These are phyloP conservation scores for Rhagonycha lutea DNA, from an alignment of 2,888 invertebrate species.

Conservation along the genomic window DNA sequence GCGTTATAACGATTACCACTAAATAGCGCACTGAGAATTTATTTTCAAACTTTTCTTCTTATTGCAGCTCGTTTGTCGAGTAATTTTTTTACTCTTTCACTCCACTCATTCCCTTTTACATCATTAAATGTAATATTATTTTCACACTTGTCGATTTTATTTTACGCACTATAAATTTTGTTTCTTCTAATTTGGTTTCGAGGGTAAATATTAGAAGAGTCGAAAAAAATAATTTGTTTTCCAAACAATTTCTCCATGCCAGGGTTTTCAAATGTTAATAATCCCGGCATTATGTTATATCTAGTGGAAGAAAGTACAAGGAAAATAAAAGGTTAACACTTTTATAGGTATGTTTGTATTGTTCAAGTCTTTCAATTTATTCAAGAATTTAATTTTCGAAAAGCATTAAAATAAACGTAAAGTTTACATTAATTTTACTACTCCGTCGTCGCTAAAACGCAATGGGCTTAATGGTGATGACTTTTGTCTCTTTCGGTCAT, in stretches of 20 bases:
- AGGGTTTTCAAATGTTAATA: constrained; percentile 21
- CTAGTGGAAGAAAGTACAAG: constrained; percentile 16
- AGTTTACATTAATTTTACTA: neutral
- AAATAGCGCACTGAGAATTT: constrained; percentile 31
- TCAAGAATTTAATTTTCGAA: constrained; percentile 3
- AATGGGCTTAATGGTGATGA: neutral
- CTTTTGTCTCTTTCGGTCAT: neutral
- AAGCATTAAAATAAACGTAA: neutral
- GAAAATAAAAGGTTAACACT: constrained; percentile 1
- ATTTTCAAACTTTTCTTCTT: constrained; percentile 21
- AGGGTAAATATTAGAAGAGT: constrained; percentile 9
- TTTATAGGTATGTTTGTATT: neutral
- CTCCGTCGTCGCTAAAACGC: neutral
- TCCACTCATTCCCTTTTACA: constrained; percentile 2
- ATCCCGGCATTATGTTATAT: constrained; percentile 13
- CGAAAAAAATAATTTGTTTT: constrained; percentile 8
- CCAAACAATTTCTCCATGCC: constrained; percentile 16
- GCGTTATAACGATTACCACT: constrained; percentile 31
- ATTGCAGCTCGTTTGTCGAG: constrained; percentile 21
- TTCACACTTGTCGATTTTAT: constrained; percentile 10
- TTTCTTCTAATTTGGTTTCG: constrained; percentile 6
- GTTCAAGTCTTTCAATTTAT: neutral
- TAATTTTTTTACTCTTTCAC: constrained; percentile 18
- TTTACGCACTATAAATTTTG: constrained; percentile 9
- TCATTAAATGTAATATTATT: constrained; percentile 19